Base-by-base conservation (phyloP, 2,888 invertebrate species). In the Xylota sylvarum region DNA sequence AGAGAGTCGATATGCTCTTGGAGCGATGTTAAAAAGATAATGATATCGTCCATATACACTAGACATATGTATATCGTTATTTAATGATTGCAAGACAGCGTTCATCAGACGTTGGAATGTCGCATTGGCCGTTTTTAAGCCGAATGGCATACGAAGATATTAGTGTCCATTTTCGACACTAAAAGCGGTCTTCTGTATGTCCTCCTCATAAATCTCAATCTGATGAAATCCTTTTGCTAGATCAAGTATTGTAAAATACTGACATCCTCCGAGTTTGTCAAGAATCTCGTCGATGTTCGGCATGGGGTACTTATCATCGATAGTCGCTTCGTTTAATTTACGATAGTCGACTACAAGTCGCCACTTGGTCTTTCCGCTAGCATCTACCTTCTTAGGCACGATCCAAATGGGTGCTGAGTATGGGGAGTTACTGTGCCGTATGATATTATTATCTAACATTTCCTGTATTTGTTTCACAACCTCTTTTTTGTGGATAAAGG, bases 71-170 rank as follows among this genome's bases (percentile, higher is more conserved):
- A n/a, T 52, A 4, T 23, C 12, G 12, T 46, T 30, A 5, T 23
- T 40, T n/a, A 7, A 48, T 5, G 30, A 43, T 5, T 43, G n/a
- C 10, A 64, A 23, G 1, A 64, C 48, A n/a, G 23, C 17, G 14
- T 64, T 64, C 64, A 64, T 88, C n/a, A 84, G 30, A n/a, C 88
- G 48, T 70, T 88, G 88, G 35, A 89, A 88, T 1, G 88, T 88
- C 5, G 88, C 83, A 50, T 88, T 83, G 7, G 88, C 88, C 55
- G 87, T 88, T 70, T 88, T 88, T 14, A 88, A 43, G 0, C 87
- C 88, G 65, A 88, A 87, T 5, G 88, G 84, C 88, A 88, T 88
- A 67, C 88, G 32, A 2, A 83, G 12, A 27, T 79, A 67, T 67
- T 67, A 52, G 10, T 67, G 67, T n/a, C 67, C 67, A 23, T 52